phyloP scores from a whole-genome alignment of 2,797 vertebrate genomes.

The Sebastes flavidus region DNA sequence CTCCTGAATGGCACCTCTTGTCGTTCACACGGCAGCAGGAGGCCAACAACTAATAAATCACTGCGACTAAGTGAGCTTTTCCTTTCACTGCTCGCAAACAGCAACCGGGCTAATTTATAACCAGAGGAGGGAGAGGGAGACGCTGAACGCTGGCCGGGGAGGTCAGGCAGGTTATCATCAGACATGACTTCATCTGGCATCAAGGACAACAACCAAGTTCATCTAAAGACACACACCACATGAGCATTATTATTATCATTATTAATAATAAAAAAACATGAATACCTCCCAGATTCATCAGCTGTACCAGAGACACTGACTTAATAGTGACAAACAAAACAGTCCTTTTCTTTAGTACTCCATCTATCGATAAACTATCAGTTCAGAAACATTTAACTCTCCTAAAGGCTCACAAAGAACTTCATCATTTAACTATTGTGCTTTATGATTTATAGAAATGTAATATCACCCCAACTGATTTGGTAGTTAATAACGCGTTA shows the following conservation, averaged over 20 bases:
- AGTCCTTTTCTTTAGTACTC: neutral
- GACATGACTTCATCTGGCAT: neutral
- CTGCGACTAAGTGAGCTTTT: constrained; percentile 80
- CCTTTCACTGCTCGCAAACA: constrained; percentile 75
- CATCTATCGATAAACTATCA: neutral
- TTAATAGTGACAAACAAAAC: neutral
- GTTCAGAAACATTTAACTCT: neutral
- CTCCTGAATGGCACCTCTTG: constrained; percentile 70
- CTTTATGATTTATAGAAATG: neutral
- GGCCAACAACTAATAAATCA: constrained; percentile 81
- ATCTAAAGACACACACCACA: neutral
- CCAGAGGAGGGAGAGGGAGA: constrained; percentile 51
- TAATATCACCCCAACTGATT: neutral
- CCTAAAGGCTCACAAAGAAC: neutral
- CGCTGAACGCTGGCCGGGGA: constrained; percentile 52
- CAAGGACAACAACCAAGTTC: constrained; percentile 13
- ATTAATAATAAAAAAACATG: neutral
- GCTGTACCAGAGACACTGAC: neutral
- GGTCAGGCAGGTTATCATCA: constrained; percentile 63
- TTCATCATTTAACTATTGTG: neutral
- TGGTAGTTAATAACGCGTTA: too few relatives aligned
- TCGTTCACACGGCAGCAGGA: constrained; percentile 74
- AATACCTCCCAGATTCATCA: neutral
- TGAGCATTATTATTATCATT: neutral
- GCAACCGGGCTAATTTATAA: constrained; percentile 80